phyloP scores from a whole-genome alignment of 2,113 vertebrate species.

The Struthidea cinerea region DNA sequence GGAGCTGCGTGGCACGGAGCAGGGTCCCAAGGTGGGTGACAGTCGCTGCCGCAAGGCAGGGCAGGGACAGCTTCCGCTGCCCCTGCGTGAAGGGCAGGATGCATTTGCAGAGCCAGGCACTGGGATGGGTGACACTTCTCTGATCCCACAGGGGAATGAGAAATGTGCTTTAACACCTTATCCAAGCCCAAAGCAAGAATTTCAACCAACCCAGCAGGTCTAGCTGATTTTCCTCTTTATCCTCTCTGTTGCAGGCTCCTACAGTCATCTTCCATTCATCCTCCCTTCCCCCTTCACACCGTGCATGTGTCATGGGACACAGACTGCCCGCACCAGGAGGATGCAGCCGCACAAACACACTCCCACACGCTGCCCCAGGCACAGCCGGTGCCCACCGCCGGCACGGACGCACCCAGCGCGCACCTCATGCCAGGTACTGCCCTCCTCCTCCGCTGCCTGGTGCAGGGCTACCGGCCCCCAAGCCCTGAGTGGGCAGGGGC shows the following conservation, averaged over 20 bases:
- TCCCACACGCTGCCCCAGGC: neutral
- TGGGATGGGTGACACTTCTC: neutral
- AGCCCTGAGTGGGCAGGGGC: neutral
- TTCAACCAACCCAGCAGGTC: neutral
- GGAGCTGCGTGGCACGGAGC: accelerated
- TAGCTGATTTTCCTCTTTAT: neutral
- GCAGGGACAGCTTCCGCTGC: accelerated
- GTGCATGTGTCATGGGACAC: accelerated
- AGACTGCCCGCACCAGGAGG: neutral
- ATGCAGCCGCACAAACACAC: neutral
- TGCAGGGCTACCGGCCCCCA: accelerated
- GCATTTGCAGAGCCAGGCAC: neutral
- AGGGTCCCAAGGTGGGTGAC: accelerated
- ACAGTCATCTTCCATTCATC: neutral
- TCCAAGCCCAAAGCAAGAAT: neutral
- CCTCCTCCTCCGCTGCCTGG: neutral
- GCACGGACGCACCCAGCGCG: accelerated
- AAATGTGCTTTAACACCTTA: neutral
- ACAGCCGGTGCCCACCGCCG: accelerated
- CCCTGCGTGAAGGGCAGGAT: accelerated
- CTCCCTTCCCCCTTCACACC: neutral
- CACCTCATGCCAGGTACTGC: accelerated
- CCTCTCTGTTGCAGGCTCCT: neutral
- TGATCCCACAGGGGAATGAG: neutral
- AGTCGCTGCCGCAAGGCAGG: neutral